Conservation (phyloP, 2,888 invertebrate genomes). For the Rhopalosiphum nymphaeae region DNA sequence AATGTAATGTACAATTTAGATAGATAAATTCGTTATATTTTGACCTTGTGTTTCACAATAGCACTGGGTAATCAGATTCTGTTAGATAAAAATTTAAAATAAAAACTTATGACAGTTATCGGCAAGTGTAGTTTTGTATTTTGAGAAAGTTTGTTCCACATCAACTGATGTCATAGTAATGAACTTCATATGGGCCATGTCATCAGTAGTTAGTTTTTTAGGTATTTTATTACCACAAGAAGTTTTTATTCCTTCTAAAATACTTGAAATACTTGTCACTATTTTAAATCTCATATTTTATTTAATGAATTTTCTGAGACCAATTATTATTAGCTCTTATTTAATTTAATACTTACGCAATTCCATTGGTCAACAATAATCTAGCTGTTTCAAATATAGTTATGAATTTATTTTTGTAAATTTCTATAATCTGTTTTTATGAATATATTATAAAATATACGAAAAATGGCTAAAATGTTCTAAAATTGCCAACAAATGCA, state of each 20-base stretch:
- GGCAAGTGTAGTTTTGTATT: not conserved
- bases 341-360: too few species aligned
- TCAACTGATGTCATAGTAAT: not conserved
- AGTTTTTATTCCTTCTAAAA: not conserved
- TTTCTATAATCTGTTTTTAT: too few species aligned
- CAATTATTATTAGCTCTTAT: too few species aligned
- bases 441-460: not conserved
- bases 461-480: not conserved
- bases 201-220: not conserved
- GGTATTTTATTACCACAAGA: not conserved
- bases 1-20: too few species aligned
- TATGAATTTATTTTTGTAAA: too few species aligned
- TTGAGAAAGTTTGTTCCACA: not conserved
- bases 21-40: too few species aligned
- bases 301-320: too few species aligned
- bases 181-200: not conserved
- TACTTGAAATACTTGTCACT: not conserved
- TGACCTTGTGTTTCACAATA: too few species aligned
- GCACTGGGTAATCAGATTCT: too few species aligned
- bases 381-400: too few species aligned
- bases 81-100: too few species aligned
- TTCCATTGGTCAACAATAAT: too few species aligned
- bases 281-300: not conserved
- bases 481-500: not conserved
- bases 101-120: not conserved